Evolutionary conservation across 2,888 invertebrate genomes (phyloP), one percentile per base, ranked within the genome.

Genomic region (Campoplex nolae): DNA sequence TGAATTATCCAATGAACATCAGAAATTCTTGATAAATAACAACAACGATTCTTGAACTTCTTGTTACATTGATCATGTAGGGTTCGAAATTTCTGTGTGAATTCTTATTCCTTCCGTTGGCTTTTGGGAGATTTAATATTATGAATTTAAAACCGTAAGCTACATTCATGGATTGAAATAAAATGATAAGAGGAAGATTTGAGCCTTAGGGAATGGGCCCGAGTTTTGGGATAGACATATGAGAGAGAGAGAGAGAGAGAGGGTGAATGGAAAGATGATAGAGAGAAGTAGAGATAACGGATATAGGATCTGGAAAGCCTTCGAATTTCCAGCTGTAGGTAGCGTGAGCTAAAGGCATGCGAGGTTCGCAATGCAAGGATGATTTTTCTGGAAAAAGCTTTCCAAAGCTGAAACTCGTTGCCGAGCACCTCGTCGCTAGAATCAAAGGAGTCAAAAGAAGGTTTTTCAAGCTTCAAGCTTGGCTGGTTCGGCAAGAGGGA

Each of bases 371-470:
- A 75, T 56, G 87, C 82, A 71, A 58, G 76, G 82, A 73, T 67
- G 84, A 81, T 86, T 89, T 89, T 86, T 86, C 86, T 89, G 84
- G 83, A 65, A 78, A 87, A 65, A 84, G 87, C 87, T 83, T 83
- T 79, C 78, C 54, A 75, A 87, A 74, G 77, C 74, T 51, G 83
- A 87, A 88, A 85, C 84, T 87, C 84, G 87, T 84, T 83, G 79
- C 75, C 87, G 79, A 79, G 70, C 84, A 79, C 68, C 80, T 84
- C 77, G 32, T 62, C 32, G 32, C 89, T 62, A 91, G 91, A 93
- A 93, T 93, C 93, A 93, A 93, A 93, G 93, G 93, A 93, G 92
- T 92, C 93, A 91, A 92, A 92, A 92, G 92, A 92, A 65, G 91
- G 92, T 92, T 93, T 93, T 91, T 89, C 92, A 90, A 91, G 91